Base-by-base conservation (phyloP, 2,113 vertebrate species). In the Onychostoma macrolepis region DNA sequence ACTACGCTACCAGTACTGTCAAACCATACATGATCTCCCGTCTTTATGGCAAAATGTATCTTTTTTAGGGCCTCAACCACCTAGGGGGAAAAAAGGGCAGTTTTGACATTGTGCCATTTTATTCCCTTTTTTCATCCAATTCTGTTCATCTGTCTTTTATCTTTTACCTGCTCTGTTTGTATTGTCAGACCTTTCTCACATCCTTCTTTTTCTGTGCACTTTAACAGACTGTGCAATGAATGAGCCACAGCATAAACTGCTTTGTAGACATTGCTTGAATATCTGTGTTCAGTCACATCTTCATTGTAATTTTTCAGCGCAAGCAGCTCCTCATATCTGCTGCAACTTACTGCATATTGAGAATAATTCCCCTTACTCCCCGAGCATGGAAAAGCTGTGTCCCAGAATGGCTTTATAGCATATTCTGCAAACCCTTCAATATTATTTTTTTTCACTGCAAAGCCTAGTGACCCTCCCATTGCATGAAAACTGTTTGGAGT, bases 231-330 rank as follows among this genome's bases (percentile, higher is more conserved):
- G 86, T 95, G 94, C 75, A 95, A 75, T 43, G 94, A 92, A 90
- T 94, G 87, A 3, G 93, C 93, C 15, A 94, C 88, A 48, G 94
- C 91, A 86, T 94, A 95, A 19, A 95, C 65, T 9, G 93, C 94
- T 90, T 91, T 95, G 85, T 95, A 95, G 9, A 95, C 93, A 30
- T 94, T 94, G 38, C 80, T 88, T 2, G 94, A 91, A 83, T 91
- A 93, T 89, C 93, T 93, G 30, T 94, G 87, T 82, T 94, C 92
- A 30, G 84, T 26, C n/a, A 94, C 92, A 87, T 95, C 93, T 30
- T 91, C 90, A 71, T 89, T 74, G 83, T 93, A 90, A 75, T 89
- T 76, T 91, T 89, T 93, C 2, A 91, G 0, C 3, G 45, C 84
- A 28, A 88, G 75, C 2, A 95, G 38, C 71, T 93, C 89, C 6